Evolutionary conservation across 2,888 invertebrate genomes (phyloP).

Genomic region (Troides aeacus): DNA sequence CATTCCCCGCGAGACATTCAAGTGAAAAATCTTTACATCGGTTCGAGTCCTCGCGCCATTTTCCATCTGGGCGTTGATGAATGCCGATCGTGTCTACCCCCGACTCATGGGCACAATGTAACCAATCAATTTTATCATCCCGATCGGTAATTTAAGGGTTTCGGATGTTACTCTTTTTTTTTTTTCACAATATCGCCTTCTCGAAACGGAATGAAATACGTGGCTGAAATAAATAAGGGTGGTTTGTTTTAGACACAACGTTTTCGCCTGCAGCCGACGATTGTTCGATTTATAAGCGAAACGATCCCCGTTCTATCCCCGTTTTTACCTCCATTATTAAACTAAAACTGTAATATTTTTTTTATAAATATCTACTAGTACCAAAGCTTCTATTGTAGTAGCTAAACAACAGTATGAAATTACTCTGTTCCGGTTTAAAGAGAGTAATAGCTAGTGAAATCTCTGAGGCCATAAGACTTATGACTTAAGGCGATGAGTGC

Average conservation of each 20-base stretch:
- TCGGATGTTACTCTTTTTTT: constrained; percentile 1
- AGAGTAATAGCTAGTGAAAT: too few species aligned
- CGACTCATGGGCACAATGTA: constrained; percentile 9
- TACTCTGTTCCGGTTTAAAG: too few species aligned
- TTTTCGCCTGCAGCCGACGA: not conserved
- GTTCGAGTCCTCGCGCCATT: not conserved
- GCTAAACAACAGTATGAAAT: too few species aligned
- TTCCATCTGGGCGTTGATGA: constrained; percentile 4
- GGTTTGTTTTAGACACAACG: not conserved
- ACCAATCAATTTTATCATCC: constrained; percentile 17
- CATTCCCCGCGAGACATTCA: not conserved
- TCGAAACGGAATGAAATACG: not conserved
- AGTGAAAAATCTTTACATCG: constrained; percentile 4
- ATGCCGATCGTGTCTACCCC: constrained; percentile 6
- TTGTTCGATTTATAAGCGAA: too few species aligned
- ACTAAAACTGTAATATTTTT: too few species aligned
- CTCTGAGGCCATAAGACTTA: too few species aligned
- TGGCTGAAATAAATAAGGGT: not conserved
- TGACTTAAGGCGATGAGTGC: too few species aligned
- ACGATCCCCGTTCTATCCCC: too few species aligned
- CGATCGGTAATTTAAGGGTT: constrained; percentile 9
- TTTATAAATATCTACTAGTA: too few species aligned
- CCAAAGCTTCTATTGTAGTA: too few species aligned
- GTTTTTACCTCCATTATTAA: too few species aligned
- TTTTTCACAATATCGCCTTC: not conserved